These are phyloP conservation scores for Paramormyrops kingsleyae DNA, from an alignment of 2,113 vertebrate species.

Conservation along the genomic window DNA sequence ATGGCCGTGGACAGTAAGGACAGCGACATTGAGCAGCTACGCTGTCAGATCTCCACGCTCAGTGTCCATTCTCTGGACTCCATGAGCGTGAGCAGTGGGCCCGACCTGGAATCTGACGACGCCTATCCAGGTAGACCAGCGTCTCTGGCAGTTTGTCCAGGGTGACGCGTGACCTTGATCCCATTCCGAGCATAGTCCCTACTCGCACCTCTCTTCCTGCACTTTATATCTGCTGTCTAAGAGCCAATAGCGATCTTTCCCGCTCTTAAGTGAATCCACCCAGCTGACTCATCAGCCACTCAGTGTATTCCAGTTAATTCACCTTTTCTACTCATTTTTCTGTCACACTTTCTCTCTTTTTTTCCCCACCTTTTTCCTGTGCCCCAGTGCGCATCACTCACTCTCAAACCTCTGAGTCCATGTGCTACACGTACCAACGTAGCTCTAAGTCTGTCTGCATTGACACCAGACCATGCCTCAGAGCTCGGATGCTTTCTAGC, in stretches of 20 bases:
- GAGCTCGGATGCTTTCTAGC: conserved; percentile 64
- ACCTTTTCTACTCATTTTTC: conserved; percentile 36
- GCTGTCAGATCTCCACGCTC: conserved; percentile 79
- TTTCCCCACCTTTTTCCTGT: conserved; percentile 3
- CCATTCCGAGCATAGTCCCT: neutral
- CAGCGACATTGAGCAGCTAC: conserved; percentile 94
- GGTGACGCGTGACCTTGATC: neutral
- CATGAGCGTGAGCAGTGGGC: conserved; percentile 83
- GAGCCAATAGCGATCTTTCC: neutral
- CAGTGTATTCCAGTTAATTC: conserved; percentile 21
- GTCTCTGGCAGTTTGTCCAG: neutral
- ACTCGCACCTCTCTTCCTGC: neutral
- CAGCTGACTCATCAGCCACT: neutral
- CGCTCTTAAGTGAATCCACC: neutral
- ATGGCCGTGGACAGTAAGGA: conserved; percentile 96
- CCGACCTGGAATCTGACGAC: conserved; percentile 77
- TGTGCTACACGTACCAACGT: conserved; percentile 94
- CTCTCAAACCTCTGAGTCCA: conserved; percentile 83
- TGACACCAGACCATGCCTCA: conserved; percentile 76
- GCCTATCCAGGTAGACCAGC: conserved; percentile 76
- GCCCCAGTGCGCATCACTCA: conserved; percentile 85
- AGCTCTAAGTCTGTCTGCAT: conserved; percentile 87
- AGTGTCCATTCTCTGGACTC: conserved; percentile 81
- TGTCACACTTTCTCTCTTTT: conserved; percentile 42
- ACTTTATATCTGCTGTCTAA: neutral